Base-by-base conservation (phyloP, 2,113 vertebrate species). In the Arenaria interpres region DNA sequence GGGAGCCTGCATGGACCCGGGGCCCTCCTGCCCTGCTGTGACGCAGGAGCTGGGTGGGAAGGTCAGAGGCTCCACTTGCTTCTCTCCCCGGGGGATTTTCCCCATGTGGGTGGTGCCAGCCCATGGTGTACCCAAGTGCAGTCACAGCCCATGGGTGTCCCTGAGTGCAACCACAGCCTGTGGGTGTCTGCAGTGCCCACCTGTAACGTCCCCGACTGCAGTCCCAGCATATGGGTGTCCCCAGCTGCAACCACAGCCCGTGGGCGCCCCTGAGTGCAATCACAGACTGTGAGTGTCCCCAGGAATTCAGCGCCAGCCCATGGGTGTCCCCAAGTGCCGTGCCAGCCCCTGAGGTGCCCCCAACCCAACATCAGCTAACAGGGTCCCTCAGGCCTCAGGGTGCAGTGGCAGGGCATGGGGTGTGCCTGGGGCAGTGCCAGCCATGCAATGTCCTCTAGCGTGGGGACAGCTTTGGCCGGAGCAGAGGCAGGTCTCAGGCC, bases 391-490 rank as follows among this genome's bases (percentile, higher is more conserved):
- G 62, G 32, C 18, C 12, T 6, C 73, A 48, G 16, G 14, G 17
- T 27, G 19, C 57, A 50, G 67, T 19, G 24, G 33, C 48, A 30
- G 24, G 35, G n/a, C 8, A 25, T 5, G 18, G 32, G 19, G 14
- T 33, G 13, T 13, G 24, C 37, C 24, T 10, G 21, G 18, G 33
- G 12, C 76, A 35, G 21, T 48, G 51, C 22, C 37, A 77, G 30
- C 18, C 4, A 0, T 32, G 54, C 3, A 0, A 7, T 53, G 25
- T 54, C 71, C n/a, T 39, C 15, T 15, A 17, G 35, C 1, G 0
- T 0, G 2, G 51, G n/a, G 21, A 46, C 48, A 64, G 9, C n/a
- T 64, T 33, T 37, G 48, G 18, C 28, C 1, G 2, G 32, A 62
- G 68, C 53, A 81, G 62, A 54, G 17, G 39, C 30, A 37, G 41